Evolutionary conservation across 1,140 invertebrate genomes (phyloP), one percentile per base, ranked within the genome.

Genomic region (Drosophila sechellia): DNA sequence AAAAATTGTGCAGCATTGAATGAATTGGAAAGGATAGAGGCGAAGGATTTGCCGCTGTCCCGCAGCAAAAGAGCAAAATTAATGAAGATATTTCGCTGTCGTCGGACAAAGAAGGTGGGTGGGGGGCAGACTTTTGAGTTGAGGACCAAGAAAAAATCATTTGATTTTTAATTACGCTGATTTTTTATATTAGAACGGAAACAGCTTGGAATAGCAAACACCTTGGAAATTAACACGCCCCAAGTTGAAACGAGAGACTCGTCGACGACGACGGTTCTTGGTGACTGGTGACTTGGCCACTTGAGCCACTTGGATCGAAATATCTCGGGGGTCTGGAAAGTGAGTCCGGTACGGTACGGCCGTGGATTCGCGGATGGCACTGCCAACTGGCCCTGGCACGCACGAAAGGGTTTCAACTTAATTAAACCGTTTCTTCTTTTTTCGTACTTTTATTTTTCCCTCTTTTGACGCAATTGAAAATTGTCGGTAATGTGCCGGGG

Each of bases 121-220:
- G 15, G 48, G 43, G 25, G 10, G 5, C 12, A 11, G 25, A 31
- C 46, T n/a, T 49, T 35, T 17, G 27, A 50, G 27, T 35, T 12
- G 48, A 50, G 48, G 46, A 31, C 53, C 57, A 49, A 54, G 53
- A 42, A 76, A 81, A 81, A 86, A 90, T 90, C 89, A 90, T 90
- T 90, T 90, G 87, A 90, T 90, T 90, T 90, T 90, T 90, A 90
- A 90, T 90, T 90, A 90, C 89, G 87, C 87, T 84, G 87, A 87
- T 90, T 90, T 90, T 90, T 78, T 77, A 81, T 86, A 85, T 84
- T 68, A 81, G 83, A 90, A 90, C 54, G 71, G 89, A 77, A 87
- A 79, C 84, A 87, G 89, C 80, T 81, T 90, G 89, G 77, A 66
- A 75, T 61, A 68, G 89, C 84, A 89, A 87, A 87, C 84, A 89